A percentile compares a stretch with the other conserved stretches of the same genome.
These are phyloP conservation scores for Nothoprocta pentlandii DNA, from an alignment of 2,113 vertebrate species.

Conservation along the genomic window DNA sequence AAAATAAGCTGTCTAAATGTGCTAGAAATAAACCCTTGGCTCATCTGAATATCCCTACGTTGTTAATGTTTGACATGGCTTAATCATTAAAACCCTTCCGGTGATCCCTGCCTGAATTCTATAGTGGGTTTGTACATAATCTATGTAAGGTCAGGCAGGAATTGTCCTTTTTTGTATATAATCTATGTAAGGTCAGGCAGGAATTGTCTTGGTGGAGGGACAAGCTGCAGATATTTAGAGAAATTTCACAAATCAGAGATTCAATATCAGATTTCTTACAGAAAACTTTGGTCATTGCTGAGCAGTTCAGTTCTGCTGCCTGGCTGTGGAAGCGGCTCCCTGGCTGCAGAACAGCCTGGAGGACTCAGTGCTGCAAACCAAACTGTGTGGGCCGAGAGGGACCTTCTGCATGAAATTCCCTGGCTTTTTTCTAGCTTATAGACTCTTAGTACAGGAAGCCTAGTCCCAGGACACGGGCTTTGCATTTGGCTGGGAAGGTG, in stretches of 20 bases:
- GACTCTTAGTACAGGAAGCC: background rate
- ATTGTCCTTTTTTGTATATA: background rate
- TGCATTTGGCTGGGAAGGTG: background rate
- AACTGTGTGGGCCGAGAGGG: background rate
- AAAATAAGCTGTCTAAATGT: slow-evolving; percentile 75
- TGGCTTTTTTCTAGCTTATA: background rate
- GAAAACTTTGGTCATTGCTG: background rate
- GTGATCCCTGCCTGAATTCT: slow-evolving; percentile 70
- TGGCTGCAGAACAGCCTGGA: background rate
- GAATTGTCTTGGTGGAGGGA: background rate
- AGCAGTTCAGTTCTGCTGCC: background rate
- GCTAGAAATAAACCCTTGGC: slow-evolving; percentile 75
- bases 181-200: background rate
- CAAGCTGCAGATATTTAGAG: background rate
- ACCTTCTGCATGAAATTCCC: background rate
- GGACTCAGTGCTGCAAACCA: background rate
- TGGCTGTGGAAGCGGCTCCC: background rate
- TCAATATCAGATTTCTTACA: background rate
- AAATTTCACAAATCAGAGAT: fast-evolving
- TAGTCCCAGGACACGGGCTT: background rate
- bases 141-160: background rate
- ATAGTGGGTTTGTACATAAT: slow-evolving; percentile 12
- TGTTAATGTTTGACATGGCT: slow-evolving; percentile 80
- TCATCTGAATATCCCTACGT: slow-evolving; percentile 77
- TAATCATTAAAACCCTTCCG: slow-evolving; percentile 86